These are phyloP conservation scores for Troides helena DNA, from an alignment of 2,888 invertebrate genomes.

Conservation along the genomic window DNA sequence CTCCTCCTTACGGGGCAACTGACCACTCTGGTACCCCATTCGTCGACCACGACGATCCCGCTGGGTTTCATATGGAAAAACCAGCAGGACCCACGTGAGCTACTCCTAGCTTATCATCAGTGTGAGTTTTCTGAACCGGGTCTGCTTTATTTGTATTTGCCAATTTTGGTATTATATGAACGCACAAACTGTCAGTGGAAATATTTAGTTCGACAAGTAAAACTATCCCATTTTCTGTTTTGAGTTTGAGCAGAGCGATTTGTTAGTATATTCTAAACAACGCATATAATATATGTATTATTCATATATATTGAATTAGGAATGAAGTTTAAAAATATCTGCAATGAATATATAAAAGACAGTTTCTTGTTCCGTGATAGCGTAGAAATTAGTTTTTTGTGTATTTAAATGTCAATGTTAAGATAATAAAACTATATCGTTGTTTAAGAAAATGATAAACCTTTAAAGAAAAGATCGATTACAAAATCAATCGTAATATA, in stretches of 20 bases:
- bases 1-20: slow-evolving; percentile 9
- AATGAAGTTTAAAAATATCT: slow-evolving; percentile 66
- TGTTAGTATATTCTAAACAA: slow-evolving; percentile 50
- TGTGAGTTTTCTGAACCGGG: background rate
- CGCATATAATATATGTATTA: background rate
- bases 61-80: slow-evolving; percentile 39
- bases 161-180: slow-evolving; percentile 12
- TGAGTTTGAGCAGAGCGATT: slow-evolving; percentile 56
- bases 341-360: slow-evolving; percentile 57
- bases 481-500: background rate
- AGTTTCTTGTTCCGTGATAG: slow-evolving; percentile 54
- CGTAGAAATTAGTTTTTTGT: slow-evolving; percentile 37
- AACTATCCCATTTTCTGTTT: slow-evolving; percentile 23
- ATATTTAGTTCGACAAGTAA: slow-evolving; percentile 7
- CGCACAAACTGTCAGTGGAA: slow-evolving; percentile 36
- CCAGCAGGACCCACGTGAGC: slow-evolving; percentile 52
- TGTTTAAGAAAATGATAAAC: background rate
- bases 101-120: slow-evolving; percentile 19
- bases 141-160: slow-evolving; percentile 7
- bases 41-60: slow-evolving; percentile 32
- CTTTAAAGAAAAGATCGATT: background rate
- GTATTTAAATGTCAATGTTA: slow-evolving; percentile 16
- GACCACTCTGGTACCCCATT: slow-evolving; percentile 31
- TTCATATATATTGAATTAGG: slow-evolving; percentile 34
- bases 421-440: slow-evolving; percentile 1